These are phyloP conservation scores for Xestoiulus laeticollis DNA, from an alignment of 2,888 invertebrate genomes.

Conservation along the genomic window DNA sequence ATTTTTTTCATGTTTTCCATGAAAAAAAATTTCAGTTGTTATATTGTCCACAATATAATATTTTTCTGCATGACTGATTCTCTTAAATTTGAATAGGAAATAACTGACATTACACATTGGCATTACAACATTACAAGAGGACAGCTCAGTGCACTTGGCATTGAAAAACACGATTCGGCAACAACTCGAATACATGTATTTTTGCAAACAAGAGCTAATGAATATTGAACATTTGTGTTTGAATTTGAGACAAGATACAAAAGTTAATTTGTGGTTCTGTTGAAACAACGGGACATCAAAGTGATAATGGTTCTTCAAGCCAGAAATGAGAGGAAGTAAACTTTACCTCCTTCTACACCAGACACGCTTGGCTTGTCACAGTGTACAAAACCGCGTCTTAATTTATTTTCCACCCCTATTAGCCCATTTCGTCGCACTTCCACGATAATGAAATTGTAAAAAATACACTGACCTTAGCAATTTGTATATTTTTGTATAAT, in stretches of 20 bases:
- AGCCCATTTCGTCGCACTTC: not conserved
- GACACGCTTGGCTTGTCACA: not conserved
- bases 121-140: not conserved
- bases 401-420: not conserved
- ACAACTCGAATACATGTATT: no score
- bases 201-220: not conserved
- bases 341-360: not conserved
- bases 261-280: not conserved
- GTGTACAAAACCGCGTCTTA: not conserved
- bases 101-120: no score
- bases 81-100: no score
- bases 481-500: constrained; percentile 8
- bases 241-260: not conserved
- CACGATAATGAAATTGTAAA: not conserved
- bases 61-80: no score
- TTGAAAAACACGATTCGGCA: not conserved
- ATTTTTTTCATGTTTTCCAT: no score
- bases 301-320: not conserved
- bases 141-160: not conserved
- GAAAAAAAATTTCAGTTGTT: no score
- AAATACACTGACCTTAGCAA: not conserved
- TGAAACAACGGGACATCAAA: not conserved
- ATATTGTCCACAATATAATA: no score
- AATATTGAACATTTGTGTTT: not conserved
- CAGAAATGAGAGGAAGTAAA: not conserved